Conservation (phyloP, 2,888 invertebrate species). For the Coelinius sp. region DNA sequence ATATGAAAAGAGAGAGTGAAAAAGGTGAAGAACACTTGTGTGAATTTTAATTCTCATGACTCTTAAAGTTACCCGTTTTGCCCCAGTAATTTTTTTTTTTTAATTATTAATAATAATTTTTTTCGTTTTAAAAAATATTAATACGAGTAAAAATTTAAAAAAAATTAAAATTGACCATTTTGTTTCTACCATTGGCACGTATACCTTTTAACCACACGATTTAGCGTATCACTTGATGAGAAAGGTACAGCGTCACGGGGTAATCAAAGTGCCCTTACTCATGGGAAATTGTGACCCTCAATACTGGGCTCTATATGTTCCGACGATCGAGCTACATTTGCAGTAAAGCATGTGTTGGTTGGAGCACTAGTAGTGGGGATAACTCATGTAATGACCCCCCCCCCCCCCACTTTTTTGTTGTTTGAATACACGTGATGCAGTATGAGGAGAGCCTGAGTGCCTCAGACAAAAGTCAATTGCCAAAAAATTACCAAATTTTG, state of each 20-base stretch:
- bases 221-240: slow-evolving; percentile 65
- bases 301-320: slow-evolving; percentile 52
- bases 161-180: slow-evolving; percentile 11
- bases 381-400: slow-evolving; percentile 55
- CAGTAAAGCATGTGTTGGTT: background rate
- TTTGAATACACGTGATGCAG: slow-evolving; percentile 48
- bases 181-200: slow-evolving; percentile 35
- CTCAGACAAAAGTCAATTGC: slow-evolving; percentile 61
- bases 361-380: slow-evolving; percentile 39
- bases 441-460: slow-evolving; percentile 9
- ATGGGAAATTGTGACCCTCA: slow-evolving; percentile 67
- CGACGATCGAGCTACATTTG: slow-evolving; percentile 34
- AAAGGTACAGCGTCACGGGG: slow-evolving; percentile 66
- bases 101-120: too few relatives aligned
- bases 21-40: background rate
- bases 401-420: slow-evolving; percentile 29
- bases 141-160: too few relatives aligned
- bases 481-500: slow-evolving; percentile 60
- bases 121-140: too few relatives aligned
- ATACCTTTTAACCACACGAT: slow-evolving; percentile 55
- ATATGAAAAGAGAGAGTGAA: background rate
- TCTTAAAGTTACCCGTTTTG: too few relatives aligned
- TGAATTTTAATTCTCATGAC: background rate
- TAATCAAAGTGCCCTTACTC: slow-evolving; percentile 70
- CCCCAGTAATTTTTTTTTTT: too few relatives aligned